Conservation (phyloP, 2,797 vertebrate species). For the Lerista edwardsae region DNA sequence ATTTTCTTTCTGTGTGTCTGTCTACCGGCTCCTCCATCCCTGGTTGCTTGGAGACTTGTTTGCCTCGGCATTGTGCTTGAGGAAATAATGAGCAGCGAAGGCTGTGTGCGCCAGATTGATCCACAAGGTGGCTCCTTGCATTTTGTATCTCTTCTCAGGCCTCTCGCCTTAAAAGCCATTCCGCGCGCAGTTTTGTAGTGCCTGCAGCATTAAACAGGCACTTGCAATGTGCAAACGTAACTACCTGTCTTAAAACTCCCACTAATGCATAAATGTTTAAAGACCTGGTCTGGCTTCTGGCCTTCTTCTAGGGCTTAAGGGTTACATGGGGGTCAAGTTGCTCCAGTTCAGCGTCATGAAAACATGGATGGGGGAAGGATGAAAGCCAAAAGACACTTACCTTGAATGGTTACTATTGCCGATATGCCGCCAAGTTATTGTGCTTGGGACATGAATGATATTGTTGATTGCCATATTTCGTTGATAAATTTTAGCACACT, state of each 20-base stretch:
- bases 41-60: neutral
- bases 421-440: neutral
- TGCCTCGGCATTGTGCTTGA: neutral
- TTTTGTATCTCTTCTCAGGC: neutral
- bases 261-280: neutral
- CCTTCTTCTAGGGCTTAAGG: neutral
- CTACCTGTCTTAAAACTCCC: too few relatives aligned
- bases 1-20: too few relatives aligned
- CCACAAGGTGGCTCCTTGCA: conserved; percentile 13
- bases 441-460: neutral
- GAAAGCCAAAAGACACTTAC: neutral
- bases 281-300: neutral
- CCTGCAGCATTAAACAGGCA: too few relatives aligned
- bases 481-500: neutral
- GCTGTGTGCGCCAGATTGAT: neutral
- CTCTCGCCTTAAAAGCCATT: neutral
- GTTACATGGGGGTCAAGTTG: neutral
- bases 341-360: neutral
- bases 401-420: neutral
- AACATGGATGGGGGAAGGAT: neutral
- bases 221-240: neutral
- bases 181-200: neutral
- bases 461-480: neutral
- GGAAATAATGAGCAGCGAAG: neutral
- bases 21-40: neutral